A percentile compares a stretch with the other conserved stretches of the same genome.
These are phyloP conservation scores for Branchipolynoe longqiensis DNA, from an alignment of 2,888 invertebrate genomes.

Conservation along the genomic window DNA sequence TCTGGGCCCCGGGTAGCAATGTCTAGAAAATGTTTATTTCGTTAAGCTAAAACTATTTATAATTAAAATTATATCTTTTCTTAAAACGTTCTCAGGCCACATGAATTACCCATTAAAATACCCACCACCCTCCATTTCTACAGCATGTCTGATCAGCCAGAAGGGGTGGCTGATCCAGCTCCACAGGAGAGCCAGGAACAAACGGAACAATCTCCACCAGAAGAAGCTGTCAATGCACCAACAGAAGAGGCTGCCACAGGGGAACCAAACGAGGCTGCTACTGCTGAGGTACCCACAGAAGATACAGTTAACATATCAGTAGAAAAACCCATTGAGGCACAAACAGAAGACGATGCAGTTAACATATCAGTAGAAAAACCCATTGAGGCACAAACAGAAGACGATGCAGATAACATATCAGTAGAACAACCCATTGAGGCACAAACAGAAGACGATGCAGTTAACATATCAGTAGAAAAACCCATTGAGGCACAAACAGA, in stretches of 20 bases:
- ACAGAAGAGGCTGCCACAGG: neutral
- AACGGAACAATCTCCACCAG: constrained; percentile 39
- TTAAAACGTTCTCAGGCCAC: too few species aligned
- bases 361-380: constrained; percentile 41
- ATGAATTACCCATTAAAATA: neutral
- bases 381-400: constrained; percentile 13
- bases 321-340: constrained; percentile 13
- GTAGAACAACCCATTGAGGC: constrained; percentile 54
- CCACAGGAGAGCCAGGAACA: constrained; percentile 19
- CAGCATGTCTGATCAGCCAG: constrained; percentile 40
- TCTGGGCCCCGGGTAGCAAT: too few species aligned
- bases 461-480: neutral
- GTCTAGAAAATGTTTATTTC: too few species aligned
- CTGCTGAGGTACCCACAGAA: constrained; percentile 21
- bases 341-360: constrained; percentile 24
- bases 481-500: neutral
- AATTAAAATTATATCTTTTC: too few species aligned
- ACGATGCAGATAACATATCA: constrained; percentile 1
- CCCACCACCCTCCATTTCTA: neutral
- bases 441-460: constrained; percentile 41
- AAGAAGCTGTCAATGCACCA: neutral
- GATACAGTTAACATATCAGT: constrained; percentile 20
- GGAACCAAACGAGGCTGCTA: constrained; percentile 28
- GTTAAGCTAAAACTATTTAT: too few species aligned
- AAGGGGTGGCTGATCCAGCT: neutral